A percentile compares a stretch with the other conserved stretches of the same genome.
phyloP scores from a whole-genome alignment of 2,888 invertebrate genomes.

The Harpalus rubripes region DNA sequence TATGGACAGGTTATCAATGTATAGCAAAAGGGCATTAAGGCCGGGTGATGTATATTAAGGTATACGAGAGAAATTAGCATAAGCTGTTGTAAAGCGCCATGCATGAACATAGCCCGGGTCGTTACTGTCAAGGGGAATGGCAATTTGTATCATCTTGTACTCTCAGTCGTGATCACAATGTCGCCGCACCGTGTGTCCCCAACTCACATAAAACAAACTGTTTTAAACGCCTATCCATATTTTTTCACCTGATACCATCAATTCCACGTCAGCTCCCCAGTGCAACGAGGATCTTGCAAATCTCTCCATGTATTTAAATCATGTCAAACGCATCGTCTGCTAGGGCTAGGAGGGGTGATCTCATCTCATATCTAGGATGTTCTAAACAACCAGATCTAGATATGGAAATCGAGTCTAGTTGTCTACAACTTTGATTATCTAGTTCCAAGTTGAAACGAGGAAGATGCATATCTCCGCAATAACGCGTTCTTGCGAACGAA shows the following conservation, averaged over 20 bases:
- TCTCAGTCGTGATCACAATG: slow-evolving; percentile 43
- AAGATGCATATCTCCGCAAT: not conserved
- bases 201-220: slow-evolving; percentile 39
- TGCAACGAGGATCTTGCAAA: slow-evolving; percentile 13
- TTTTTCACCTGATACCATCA: slow-evolving; percentile 52
- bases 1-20: slow-evolving; percentile 55
- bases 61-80: slow-evolving; percentile 62
- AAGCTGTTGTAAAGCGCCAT: slow-evolving; percentile 58
- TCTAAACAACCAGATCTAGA: not conserved
- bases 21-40: slow-evolving; percentile 53
- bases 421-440: slow-evolving; percentile 13
- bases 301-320: slow-evolving; percentile 29
- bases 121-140: slow-evolving; percentile 54
- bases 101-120: slow-evolving; percentile 48
- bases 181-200: slow-evolving; percentile 12
- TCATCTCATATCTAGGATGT: not conserved
- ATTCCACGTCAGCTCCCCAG: slow-evolving; percentile 22
- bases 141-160: slow-evolving; percentile 62
- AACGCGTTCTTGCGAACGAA: not conserved
- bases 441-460: not conserved
- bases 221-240: slow-evolving; percentile 47
- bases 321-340: slow-evolving; percentile 23
- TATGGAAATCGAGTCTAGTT: slow-evolving; percentile 5
- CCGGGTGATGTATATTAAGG: slow-evolving; percentile 58
- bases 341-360: not conserved